Conservation (phyloP, 2,113 vertebrate species). For the Dascyllus trimaculatus region DNA sequence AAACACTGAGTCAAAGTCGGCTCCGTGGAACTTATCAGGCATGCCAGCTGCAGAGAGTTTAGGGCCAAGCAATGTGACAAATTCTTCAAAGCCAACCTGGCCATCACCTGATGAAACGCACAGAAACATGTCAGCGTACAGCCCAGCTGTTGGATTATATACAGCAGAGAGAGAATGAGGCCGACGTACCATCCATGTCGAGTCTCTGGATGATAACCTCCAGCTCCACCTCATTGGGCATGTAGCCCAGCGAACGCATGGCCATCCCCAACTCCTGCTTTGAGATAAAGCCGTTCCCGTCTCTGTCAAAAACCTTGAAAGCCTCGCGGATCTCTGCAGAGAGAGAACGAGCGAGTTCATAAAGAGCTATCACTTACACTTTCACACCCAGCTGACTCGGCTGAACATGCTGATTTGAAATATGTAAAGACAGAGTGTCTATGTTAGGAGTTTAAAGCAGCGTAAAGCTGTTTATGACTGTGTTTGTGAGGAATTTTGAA, state of each 20-base stretch:
- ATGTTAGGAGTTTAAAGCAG: not conserved
- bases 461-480: not conserved
- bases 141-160: conserved; percentile 8
- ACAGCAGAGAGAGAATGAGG: not conserved
- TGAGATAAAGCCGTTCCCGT: conserved; percentile 97
- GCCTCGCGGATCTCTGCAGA: conserved; percentile 93
- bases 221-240: conserved; percentile 98
- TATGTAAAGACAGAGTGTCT: not conserved
- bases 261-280: conserved; percentile 96
- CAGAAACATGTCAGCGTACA: not conserved
- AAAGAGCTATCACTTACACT: conserved; percentile 1
- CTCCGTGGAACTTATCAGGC: conserved; percentile 96
- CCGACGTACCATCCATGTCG: conserved; percentile 92
- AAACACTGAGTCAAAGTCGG: conserved; percentile 97
- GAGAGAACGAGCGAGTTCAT: conserved; percentile 11
- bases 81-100: conserved; percentile 98
- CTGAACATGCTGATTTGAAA: not conserved
- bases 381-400: not conserved
- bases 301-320: conserved; percentile 96
- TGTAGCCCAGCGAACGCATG: conserved; percentile 96
- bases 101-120: conserved; percentile 88
- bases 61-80: conserved; percentile 95
- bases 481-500: not conserved
- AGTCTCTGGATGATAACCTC: conserved; percentile 97
- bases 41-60: conserved; percentile 94